Evolutionary conservation across 2,888 invertebrate genomes (phyloP).

Genomic region (Linnaemya tessellans): DNA sequence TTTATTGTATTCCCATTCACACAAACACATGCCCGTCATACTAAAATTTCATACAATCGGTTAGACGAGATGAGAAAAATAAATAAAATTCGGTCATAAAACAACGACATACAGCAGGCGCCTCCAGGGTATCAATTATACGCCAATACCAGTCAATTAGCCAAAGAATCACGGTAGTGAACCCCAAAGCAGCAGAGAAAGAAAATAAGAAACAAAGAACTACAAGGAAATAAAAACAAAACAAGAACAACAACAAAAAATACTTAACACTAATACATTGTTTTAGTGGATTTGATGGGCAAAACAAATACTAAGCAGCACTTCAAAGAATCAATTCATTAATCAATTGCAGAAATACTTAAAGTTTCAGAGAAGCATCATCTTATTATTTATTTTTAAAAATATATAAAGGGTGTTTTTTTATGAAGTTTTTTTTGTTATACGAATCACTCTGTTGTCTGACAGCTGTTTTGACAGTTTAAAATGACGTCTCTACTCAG

Average conservation of each 20-base stretch:
- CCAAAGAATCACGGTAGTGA: constrained; percentile 62
- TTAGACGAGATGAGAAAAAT: constrained; percentile 13
- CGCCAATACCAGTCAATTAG: constrained; percentile 70
- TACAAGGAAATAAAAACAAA: constrained; percentile 11
- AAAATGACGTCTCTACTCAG: no score
- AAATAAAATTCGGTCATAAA: constrained; percentile 64
- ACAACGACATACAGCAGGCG: constrained; percentile 67
- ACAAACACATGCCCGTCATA: constrained; percentile 8
- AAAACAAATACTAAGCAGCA: constrained; percentile 5
- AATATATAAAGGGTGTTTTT: no score
- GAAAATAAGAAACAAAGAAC: neutral
- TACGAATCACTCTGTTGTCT: no score
- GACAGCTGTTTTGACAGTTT: no score
- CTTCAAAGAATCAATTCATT: constrained; percentile 32
- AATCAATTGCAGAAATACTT: neutral
- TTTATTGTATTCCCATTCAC: neutral
- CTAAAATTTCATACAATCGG: constrained; percentile 5
- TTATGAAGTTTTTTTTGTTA: no score
- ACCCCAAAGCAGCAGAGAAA: constrained; percentile 19
- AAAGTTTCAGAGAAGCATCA: no score
- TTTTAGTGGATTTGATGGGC: constrained; percentile 4
- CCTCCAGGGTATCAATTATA: constrained; percentile 68
- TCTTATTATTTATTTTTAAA: no score
- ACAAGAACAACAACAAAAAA: constrained; percentile 8
- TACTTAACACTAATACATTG: constrained; percentile 27